These are phyloP conservation scores for Drosophila melanosoma DNA, from an alignment of 2,888 invertebrate species.

Conservation along the genomic window DNA sequence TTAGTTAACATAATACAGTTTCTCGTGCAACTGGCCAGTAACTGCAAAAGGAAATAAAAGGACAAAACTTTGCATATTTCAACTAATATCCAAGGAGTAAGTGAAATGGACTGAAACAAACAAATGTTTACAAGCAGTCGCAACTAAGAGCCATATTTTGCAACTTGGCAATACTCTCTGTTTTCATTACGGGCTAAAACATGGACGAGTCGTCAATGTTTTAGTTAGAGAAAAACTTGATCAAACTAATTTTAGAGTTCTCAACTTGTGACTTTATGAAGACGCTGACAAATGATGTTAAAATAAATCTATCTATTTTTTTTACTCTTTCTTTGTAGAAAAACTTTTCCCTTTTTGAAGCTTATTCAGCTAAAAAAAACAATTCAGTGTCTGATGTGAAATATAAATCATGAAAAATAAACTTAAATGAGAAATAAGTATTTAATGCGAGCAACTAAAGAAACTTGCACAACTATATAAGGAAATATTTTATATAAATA, in stretches of 20 bases:
- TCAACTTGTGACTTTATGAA: background rate
- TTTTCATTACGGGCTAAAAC: background rate
- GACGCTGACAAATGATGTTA: background rate
- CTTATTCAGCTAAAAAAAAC: constrained; percentile 9
- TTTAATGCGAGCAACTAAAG: background rate
- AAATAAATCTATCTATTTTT: background rate
- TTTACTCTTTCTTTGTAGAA: background rate
- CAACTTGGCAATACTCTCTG: background rate
- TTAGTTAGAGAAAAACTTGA: background rate
- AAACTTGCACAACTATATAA: background rate
- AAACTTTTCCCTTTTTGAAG: constrained; percentile 50
- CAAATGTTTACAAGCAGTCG: background rate
- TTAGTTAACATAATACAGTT: constrained; percentile 38
- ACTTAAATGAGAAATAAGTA: background rate
- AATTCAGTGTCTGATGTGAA: background rate
- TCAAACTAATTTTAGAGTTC: background rate
- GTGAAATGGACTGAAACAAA: constrained; percentile 28
- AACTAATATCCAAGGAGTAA: constrained; percentile 45
- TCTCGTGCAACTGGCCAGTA: constrained; percentile 23
- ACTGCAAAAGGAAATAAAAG: constrained; percentile 53
- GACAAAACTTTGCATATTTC: constrained; percentile 68
- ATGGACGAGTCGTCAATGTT: background rate
- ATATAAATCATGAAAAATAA: too few species aligned
- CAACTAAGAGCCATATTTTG: background rate
- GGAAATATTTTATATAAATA: too few species aligned